These are phyloP conservation scores for Antennarius striatus DNA, from an alignment of 2,113 vertebrate genomes.

Conservation along the genomic window DNA sequence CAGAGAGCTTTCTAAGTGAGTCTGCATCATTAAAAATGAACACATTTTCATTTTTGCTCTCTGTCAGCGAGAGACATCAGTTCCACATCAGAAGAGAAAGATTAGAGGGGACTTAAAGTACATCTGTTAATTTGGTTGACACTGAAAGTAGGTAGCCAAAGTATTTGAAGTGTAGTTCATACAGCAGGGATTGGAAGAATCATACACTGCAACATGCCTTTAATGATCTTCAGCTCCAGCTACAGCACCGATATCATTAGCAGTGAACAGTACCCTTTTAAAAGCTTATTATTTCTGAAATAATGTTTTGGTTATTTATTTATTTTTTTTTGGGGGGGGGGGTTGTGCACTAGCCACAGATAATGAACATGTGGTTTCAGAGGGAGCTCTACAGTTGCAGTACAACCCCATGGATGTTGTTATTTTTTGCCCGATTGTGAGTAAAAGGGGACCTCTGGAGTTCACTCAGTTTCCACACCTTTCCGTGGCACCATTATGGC, in stretches of 20 bases:
- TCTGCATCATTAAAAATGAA: conserved; percentile 51
- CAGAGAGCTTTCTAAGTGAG: conserved; percentile 12
- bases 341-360: conserved; percentile 29
- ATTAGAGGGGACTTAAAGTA: conserved; percentile 69
- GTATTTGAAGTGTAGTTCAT: conserved; percentile 65
- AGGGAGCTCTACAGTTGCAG: conserved; percentile 24
- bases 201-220: conserved; percentile 28
- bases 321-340: too few relatives aligned
- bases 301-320: conserved; percentile 17
- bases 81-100: conserved; percentile 34
- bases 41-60: conserved; percentile 33
- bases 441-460: conserved; percentile 50
- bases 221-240: conserved; percentile 55
- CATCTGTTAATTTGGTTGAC: conserved; percentile 61
- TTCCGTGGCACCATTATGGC: conserved; percentile 58
- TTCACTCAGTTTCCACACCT: conserved; percentile 54
- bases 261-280: conserved; percentile 33
- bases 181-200: conserved; percentile 34
- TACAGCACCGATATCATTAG: conserved; percentile 45
- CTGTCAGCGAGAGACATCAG: conserved; percentile 36
- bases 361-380: conserved; percentile 42
- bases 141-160: conserved; percentile 41
- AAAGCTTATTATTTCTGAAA: conserved; percentile 52
- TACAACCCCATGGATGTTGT: conserved; percentile 20
- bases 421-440: conserved; percentile 17